Evolutionary conservation across 2,888 invertebrate species (phyloP), one percentile per base, ranked within the genome.

Genomic region (Conus canariensis): DNA sequence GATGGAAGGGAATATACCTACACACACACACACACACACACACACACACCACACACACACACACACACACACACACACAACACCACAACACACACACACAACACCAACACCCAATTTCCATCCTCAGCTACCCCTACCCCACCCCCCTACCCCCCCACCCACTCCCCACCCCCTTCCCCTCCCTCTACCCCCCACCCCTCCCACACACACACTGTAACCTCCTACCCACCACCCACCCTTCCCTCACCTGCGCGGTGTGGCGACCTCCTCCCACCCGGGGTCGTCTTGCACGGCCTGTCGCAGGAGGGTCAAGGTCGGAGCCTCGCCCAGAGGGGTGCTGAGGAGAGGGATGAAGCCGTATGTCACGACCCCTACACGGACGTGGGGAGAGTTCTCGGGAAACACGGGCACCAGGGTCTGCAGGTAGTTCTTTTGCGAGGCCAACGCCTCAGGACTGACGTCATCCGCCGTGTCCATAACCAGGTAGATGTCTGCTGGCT

Each of bases 391-490:
- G 9, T 74, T 3, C 16, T 91, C 25, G 85, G 90, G 86, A 45
- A 92, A 91, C 25, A 92, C 58, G 9, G 83, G 88, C 16, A 90
- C 80, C 30, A 93, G 87, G 22, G 91, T 85, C 22, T 64, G 89
- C 16, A 92, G 90, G 82, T 90, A 93, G 22, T 85, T 30, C 77
- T 88, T 85, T 83, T 91, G 90, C 19, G 83, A 85, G 25, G 90
- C 67, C 30, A 92, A 60, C 8, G 90, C 89, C 77, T 58, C 90
- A 82, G 82, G 45, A 3, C 87, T 45, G 30, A 90, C 87, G 64
- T 86, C 90, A 25, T 85, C 88, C 7, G 93, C 92, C 14, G 91
- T 91, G 85, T 92, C 92, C 88, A 93, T 70, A 14, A 93, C 89
- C 30, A 93, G 90, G 89, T 90, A 91, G 25, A 92, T 87, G 59